Evolutionary conservation across 1,140 invertebrate genomes (phyloP).

Genomic region (Globodera rostochiensis): DNA sequence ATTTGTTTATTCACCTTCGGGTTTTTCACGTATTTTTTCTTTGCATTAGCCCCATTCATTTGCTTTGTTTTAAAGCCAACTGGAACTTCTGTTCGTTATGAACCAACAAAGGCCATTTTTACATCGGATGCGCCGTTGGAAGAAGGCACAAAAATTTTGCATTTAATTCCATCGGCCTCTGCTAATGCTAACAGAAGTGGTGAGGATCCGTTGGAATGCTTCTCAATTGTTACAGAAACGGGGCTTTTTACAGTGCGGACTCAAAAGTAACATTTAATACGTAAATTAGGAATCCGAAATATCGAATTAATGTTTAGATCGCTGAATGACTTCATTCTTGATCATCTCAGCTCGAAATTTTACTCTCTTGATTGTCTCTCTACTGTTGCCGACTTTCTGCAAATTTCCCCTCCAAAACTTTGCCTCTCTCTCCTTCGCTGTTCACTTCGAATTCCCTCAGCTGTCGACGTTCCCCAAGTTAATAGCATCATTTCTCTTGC

Average conservation of each 20-base stretch:
- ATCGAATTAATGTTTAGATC: constrained; percentile 23
- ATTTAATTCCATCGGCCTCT: constrained; percentile 23
- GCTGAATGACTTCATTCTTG: constrained; percentile 16
- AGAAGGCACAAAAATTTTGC: constrained; percentile 9
- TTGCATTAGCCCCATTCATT: background rate
- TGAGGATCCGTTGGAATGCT: constrained; percentile 17
- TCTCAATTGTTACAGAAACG: constrained; percentile 16
- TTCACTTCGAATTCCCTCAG: constrained; percentile 16
- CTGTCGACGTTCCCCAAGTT: constrained; percentile 8
- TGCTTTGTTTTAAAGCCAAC: background rate
- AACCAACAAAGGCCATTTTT: background rate
- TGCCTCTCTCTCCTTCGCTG: constrained; percentile 22
- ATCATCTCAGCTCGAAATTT: background rate
- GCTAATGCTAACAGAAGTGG: background rate
- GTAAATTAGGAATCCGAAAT: background rate
- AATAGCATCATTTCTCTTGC: constrained; percentile 49
- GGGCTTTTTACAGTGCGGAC: constrained; percentile 30
- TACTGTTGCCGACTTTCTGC: constrained; percentile 17
- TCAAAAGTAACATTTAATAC: constrained; percentile 27
- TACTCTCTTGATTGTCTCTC: constrained; percentile 23
- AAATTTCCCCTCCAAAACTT: constrained; percentile 14
- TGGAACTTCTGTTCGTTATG: background rate
- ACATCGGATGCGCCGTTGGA: constrained; percentile 8
- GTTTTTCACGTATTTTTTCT: background rate
- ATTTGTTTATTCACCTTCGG: constrained; percentile 11